Base-by-base conservation (phyloP, 2,888 invertebrate genomes). In the Geotrupes spiniger region DNA sequence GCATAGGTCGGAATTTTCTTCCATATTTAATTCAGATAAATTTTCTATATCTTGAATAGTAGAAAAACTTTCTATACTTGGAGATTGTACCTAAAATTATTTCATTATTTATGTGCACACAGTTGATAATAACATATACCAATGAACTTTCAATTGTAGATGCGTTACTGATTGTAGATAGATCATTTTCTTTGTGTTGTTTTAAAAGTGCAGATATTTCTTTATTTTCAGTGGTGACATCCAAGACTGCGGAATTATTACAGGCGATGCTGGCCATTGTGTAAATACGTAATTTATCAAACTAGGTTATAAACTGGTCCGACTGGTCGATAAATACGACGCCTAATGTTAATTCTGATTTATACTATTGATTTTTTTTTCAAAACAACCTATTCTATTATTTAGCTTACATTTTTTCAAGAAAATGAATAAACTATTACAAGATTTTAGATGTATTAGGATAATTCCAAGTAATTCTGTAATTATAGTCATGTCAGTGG, bases 41-140 rank as follows among this genome's bases (percentile, higher is more conserved):
- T 71, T 75, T 57, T 80, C 80, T 36, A 78, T 76, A 54, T 81
- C 80, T 31, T 78, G 77, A 48, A 81, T 70, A 14, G 80, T 79
- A 1, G 80, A 80, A 61, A 81, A 80, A 62, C 80, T 81, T 54
- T 80, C 80, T 51, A 80, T 74, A 28, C 80, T 80, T 21, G 79
- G 79, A 2, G 80, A 80, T 44, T 78, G 78, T 29, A 78, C 74
- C 79, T 80, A 54, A 43, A 68, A 66, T 46, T 28, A n/a, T 36
- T 11, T 33, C 4, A 11, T 14, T 38, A 21, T 42, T 36, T 21
- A 14, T 41, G 16, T 37, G 9, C n/a, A n/a, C n/a, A n/a, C n/a
- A n/a, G n/a, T 11, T 21, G n/a, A 21, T 11, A 17, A 31, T 27
- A 16, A 27, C 33, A 29, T 42, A 57, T 59, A 72, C 72, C 61